A percentile compares a stretch with the other conserved stretches of the same genome.
These are phyloP conservation scores for Neolamprologus brichardi DNA, from an alignment of 2,113 vertebrate species.

Conservation along the genomic window DNA sequence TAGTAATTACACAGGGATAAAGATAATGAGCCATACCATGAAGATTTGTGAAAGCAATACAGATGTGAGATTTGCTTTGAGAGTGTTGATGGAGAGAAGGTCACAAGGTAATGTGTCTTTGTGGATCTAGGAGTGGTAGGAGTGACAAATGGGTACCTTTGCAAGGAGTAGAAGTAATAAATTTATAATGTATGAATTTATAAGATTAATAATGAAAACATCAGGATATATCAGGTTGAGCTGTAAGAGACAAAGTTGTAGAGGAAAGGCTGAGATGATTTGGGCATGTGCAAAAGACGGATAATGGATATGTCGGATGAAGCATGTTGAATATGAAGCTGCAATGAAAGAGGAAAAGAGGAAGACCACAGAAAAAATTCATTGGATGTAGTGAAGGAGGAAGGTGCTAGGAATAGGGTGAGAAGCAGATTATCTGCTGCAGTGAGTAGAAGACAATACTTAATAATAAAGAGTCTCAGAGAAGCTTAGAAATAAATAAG, in stretches of 20 bases:
- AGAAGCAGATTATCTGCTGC: background rate
- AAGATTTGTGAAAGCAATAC: background rate
- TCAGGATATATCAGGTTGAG: background rate
- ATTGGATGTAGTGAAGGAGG: background rate
- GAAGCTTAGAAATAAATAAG: background rate
- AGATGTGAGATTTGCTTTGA: background rate
- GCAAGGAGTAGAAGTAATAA: background rate
- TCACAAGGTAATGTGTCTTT: background rate
- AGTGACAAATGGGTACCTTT: background rate
- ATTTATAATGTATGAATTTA: background rate
- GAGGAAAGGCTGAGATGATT: background rate
- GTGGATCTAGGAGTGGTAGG: background rate
- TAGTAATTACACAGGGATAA: background rate
- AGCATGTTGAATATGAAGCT: background rate
- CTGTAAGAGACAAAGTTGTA: background rate
- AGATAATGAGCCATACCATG: background rate
- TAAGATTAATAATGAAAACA: accelerated
- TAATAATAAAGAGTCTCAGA: background rate
- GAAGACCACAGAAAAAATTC: background rate
- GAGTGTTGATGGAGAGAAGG: background rate
- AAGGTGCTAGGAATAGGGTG: background rate
- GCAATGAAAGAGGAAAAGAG: background rate
- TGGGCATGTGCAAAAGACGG: accelerated
- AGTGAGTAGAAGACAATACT: background rate
- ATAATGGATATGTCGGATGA: background rate